Percentiles rank a stretch among this genome's conserved stretches.
Evolutionary conservation across 2,113 vertebrate genomes (phyloP).

Genomic region (Petaurus breviceps): DNA sequence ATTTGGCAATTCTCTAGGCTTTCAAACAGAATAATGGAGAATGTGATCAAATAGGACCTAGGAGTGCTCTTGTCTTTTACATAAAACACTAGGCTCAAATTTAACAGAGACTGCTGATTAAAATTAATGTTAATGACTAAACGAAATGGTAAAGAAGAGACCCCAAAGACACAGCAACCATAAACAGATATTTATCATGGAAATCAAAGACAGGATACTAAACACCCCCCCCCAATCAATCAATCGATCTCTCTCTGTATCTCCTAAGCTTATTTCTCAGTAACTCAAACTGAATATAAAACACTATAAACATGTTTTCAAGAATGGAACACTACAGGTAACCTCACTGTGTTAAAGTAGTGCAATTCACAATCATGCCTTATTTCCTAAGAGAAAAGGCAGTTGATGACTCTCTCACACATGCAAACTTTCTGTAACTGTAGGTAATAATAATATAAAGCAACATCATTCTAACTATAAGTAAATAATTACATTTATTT

Average conservation of each 20-base stretch:
- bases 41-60: not conserved
- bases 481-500: not conserved
- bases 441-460: not conserved
- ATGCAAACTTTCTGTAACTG: not conserved
- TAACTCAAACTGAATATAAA: constrained; percentile 14
- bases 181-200: not conserved
- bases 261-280: not conserved
- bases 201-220: not conserved
- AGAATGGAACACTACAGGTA: constrained; percentile 33
- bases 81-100: not conserved
- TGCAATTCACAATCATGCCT: not conserved
- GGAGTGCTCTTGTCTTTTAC: not conserved
- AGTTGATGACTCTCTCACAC: not conserved
- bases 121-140: not conserved
- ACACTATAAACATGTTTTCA: constrained; percentile 22
- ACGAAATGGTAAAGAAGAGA: not conserved
- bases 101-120: not conserved
- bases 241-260: too few relatives aligned
- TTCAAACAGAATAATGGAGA: not conserved
- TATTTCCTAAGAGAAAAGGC: not conserved
- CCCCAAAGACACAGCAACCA: not conserved
- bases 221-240: not conserved
- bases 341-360: not conserved
- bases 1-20: constrained; percentile 32
- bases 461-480: not conserved